phyloP scores from a whole-genome alignment of 2,888 invertebrate species.

The Camponotus fellah region DNA sequence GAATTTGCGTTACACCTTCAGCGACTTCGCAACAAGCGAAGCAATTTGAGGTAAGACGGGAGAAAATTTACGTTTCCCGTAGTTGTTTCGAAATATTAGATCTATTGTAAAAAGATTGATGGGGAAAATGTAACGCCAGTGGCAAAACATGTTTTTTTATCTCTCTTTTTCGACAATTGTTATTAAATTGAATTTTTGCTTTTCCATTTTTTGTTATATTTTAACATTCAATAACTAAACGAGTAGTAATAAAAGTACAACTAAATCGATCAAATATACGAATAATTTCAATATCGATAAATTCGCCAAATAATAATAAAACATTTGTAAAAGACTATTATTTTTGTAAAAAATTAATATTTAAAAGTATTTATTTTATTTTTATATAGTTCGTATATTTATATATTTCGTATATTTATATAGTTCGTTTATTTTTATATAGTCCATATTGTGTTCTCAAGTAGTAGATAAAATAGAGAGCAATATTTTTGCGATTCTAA shows the following conservation, averaged over 20 bases:
- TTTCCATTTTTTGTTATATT: conserved; percentile 1
- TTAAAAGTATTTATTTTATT: background rate
- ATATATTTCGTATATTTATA: background rate
- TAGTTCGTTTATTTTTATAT: background rate
- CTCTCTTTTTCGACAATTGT: background rate
- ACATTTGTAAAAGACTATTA: background rate
- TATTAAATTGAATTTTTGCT: conserved; percentile 26
- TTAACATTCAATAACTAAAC: conserved; percentile 11
- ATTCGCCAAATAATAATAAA: background rate
- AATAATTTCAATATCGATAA: background rate
- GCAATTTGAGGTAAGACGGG: conserved; percentile 39
- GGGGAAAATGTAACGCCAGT: conserved; percentile 7
- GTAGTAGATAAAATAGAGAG: background rate
- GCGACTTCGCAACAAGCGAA: conserved; percentile 29
- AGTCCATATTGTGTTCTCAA: background rate
- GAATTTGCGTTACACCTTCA: conserved; percentile 44
- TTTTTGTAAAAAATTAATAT: background rate
- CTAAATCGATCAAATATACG: background rate
- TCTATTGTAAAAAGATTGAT: background rate
- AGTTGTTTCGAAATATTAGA: conserved; percentile 46
- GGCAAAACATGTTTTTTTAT: background rate
- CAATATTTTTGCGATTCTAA: background rate
- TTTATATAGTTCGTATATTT: background rate
- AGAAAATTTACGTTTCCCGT: conserved; percentile 37
- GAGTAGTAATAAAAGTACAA: background rate